These are phyloP conservation scores for Byasa hedistus DNA, from an alignment of 2,888 invertebrate species.

Conservation along the genomic window DNA sequence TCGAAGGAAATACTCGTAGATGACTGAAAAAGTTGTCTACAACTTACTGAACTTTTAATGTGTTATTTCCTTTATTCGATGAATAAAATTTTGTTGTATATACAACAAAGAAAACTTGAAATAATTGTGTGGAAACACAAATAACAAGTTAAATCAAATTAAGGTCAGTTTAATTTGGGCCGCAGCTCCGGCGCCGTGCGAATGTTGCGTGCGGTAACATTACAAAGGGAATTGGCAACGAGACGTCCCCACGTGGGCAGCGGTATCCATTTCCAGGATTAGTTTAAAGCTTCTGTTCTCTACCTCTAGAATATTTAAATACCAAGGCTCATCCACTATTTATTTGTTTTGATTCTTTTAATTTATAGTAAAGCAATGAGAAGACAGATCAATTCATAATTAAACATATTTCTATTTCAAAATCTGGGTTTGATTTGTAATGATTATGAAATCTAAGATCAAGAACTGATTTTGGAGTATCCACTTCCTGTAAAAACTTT, in stretches of 20 bases:
- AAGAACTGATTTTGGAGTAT: too few species aligned
- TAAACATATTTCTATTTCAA: too few species aligned
- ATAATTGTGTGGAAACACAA: background rate
- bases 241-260: slow-evolving; percentile 4
- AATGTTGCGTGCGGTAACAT: slow-evolving; percentile 11
- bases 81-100: background rate
- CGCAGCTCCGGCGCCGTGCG: slow-evolving; percentile 1
- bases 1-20: background rate
- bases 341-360: background rate
- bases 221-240: slow-evolving; percentile 18
- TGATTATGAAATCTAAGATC: too few species aligned
- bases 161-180: slow-evolving; percentile 21
- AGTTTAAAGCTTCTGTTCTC: slow-evolving; percentile 3
- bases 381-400: background rate
- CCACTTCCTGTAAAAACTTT: too few species aligned
- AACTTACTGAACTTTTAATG: background rate
- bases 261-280: background rate
- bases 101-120: background rate
- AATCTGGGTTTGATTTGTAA: too few species aligned
- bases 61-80: background rate
- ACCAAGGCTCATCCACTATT: background rate
- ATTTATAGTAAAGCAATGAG: background rate
- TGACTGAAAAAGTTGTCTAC: background rate
- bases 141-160: slow-evolving; percentile 20
- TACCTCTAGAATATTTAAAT: background rate